These are phyloP conservation scores for Drosophila lowei DNA, from an alignment of 1,140 invertebrate species.

Conservation along the genomic window DNA sequence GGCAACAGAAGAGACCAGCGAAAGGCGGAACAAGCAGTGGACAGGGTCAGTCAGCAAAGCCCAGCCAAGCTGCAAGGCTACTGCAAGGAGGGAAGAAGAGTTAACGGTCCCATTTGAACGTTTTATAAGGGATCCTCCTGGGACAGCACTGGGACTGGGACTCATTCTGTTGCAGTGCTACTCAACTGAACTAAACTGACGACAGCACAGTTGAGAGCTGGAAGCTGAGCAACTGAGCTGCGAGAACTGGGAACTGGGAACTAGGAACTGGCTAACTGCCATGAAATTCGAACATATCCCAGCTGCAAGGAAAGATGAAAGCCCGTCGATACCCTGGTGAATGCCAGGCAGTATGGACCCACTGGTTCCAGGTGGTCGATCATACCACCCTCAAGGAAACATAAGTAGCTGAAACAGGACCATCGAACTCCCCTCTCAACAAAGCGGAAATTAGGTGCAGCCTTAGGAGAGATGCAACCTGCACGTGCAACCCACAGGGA, in stretches of 20 bases:
- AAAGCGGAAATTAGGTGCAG: slow-evolving; percentile 61
- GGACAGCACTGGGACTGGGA: not conserved
- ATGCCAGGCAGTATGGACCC: no score
- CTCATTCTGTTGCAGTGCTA: slow-evolving; percentile 48
- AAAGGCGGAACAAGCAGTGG: slow-evolving; percentile 23
- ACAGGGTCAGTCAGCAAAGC: not conserved
- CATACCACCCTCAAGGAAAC: no score
- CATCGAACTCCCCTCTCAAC: slow-evolving; percentile 10
- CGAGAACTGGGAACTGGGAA: slow-evolving; percentile 12
- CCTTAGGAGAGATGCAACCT: slow-evolving; percentile 20
- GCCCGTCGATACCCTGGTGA: not conserved
- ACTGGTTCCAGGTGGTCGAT: no score
- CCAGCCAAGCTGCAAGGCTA: slow-evolving; percentile 36
- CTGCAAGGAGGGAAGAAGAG: slow-evolving; percentile 49
- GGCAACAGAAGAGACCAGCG: not conserved
- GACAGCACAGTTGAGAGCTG: slow-evolving; percentile 57
- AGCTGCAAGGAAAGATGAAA: not conserved
- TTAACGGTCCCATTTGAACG: slow-evolving; percentile 67
- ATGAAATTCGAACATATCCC: no score
- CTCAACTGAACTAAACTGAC: slow-evolving; percentile 68
- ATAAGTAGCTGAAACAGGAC: not conserved
- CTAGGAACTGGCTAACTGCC: slow-evolving; percentile 13
- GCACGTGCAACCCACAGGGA: not conserved
- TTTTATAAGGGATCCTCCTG: slow-evolving; percentile 38
- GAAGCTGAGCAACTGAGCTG: not conserved